Base-by-base conservation (phyloP, 1,140 invertebrate species). In the Adoxophyes honmai region DNA sequence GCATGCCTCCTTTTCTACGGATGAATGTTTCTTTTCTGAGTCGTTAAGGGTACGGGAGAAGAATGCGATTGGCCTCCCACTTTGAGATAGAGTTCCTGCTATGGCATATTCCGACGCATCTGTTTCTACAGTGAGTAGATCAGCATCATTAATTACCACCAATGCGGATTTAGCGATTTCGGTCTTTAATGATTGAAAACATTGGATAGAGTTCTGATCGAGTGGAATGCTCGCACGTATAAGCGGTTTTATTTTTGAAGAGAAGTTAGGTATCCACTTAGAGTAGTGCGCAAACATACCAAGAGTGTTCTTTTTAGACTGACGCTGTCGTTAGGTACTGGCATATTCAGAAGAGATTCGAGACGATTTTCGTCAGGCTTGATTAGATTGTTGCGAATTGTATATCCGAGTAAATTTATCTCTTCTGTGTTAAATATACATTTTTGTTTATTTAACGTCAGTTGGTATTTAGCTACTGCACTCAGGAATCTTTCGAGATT, bases 241-340 rank as follows among this genome's bases (percentile, higher is more conserved):
- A 6, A 62, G 34, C 3, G 55, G 51, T 16, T 58, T 11, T 18
- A 69, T 57, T 56, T 62, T 65, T 0, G 53, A 15, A 4, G 68
- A 70, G 42, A 62, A 67, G 11, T 71, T 59, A 1, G 5, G 18
- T 9, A 68, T 39, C 60, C 62, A 68, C 57, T 62, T 68, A 0
- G 59, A 33, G 36, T 67, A 70, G 48, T 70, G 64, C 4, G 68
- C 68, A 38, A 70, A 70, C 2, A 64, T 11, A 0, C 68, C 62
- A 16, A n/a, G n/a, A 70, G 34, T 0, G 52, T 37, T 57, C 68
- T 53, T 51, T 60, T 62, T 2, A 67, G 36, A 8, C 53, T 34
- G 5, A 35, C 38, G 1, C 44, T n/a, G 14, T 64, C 39, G n/a
- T 42, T 16, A 7, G 66, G 66, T 4, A 56, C 1, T 5, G 58